phyloP scores from a whole-genome alignment of 1,140 invertebrate species.

The Dinoponera quadriceps region DNA sequence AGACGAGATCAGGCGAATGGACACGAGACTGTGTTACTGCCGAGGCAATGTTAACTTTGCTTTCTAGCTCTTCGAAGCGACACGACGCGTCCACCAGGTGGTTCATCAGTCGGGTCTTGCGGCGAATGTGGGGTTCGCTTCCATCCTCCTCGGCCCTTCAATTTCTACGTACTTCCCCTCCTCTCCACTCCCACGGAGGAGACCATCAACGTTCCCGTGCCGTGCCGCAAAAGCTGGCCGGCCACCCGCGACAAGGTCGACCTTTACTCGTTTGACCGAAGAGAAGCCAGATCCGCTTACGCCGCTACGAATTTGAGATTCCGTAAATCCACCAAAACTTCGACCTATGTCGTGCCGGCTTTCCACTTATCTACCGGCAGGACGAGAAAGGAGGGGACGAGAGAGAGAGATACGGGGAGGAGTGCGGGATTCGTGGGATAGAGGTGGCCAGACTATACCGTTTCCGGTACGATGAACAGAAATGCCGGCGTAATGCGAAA shows the following conservation, averaged over 20 bases:
- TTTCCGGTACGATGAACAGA: slow-evolving; percentile 60
- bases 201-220: slow-evolving; percentile 17
- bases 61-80: slow-evolving; percentile 63
- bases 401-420: slow-evolving; percentile 21
- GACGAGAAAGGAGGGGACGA: slow-evolving; percentile 1
- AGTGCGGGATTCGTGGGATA: slow-evolving; percentile 45
- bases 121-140: slow-evolving; percentile 66
- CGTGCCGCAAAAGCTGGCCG: slow-evolving; percentile 41
- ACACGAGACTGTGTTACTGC: slow-evolving; percentile 40
- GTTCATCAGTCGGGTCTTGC: slow-evolving; percentile 68
- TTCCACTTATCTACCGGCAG: slow-evolving; percentile 65
- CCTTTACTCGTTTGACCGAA: slow-evolving; percentile 72
- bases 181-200: neutral
- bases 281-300: slow-evolving; percentile 72
- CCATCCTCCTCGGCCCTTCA: slow-evolving; percentile 61
- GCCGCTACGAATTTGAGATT: slow-evolving; percentile 70
- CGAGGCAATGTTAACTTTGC: slow-evolving; percentile 60
- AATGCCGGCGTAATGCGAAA: slow-evolving; percentile 58
- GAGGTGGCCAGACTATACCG: slow-evolving; percentile 45
- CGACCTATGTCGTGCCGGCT: slow-evolving; percentile 65
- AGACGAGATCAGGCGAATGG: slow-evolving; percentile 8
- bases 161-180: slow-evolving; percentile 58
- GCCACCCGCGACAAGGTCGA: slow-evolving; percentile 57
- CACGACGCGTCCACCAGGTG: slow-evolving; percentile 58
- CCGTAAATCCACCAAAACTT: slow-evolving; percentile 73